Base-by-base conservation (phyloP, 2,113 vertebrate species). In the Engraulis encrasicolus region DNA sequence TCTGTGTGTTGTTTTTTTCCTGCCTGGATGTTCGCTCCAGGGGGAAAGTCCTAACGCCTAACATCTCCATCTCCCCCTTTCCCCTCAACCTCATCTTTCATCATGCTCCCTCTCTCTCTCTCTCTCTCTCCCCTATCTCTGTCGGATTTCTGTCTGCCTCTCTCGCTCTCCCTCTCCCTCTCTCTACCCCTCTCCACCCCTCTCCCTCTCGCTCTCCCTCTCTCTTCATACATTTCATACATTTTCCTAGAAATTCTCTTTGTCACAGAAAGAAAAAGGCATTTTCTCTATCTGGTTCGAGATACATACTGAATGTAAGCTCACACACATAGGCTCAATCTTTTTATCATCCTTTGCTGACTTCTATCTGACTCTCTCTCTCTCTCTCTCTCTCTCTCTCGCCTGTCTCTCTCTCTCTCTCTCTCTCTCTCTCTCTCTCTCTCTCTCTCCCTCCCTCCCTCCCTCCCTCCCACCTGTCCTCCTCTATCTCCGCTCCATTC, bases 61-160 rank as follows among this genome's bases (percentile, higher is more conserved):
- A 74, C 66, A 74, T 74, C 66, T 12, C 66, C 66, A 74, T 3
- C 66, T 14, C 17, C 66, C 23, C n/a, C n/a, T n/a, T n/a, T 12
- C 17, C 27, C 40, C 40, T 45, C 27, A 74, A 1, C 27, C 61
- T 27, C 61, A 2, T 27, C 61, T 11, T 27, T 9, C 27, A 1
- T 11, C 27, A 20, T 27, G 7, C 23, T 4, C 31, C 9, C 93
- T 40, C 85, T 58, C 88, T 87, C 86, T 90, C 14, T 23, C 11
- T 36, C 31, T 12, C 9, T 27, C 61, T 34, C 66, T 6, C 31
- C 23, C 66, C 11, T 5, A 2, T 7, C 58, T 15, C 11, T 19
- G 11, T 6, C 27, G n/a, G n/a, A n/a, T 17, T 27, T 66, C 40
- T 45, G 4, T 45, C 40, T 45, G 4, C 9, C 40, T 31, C 27